phyloP scores from a whole-genome alignment of 2,797 vertebrate genomes.

The Darevskia nairensis region DNA sequence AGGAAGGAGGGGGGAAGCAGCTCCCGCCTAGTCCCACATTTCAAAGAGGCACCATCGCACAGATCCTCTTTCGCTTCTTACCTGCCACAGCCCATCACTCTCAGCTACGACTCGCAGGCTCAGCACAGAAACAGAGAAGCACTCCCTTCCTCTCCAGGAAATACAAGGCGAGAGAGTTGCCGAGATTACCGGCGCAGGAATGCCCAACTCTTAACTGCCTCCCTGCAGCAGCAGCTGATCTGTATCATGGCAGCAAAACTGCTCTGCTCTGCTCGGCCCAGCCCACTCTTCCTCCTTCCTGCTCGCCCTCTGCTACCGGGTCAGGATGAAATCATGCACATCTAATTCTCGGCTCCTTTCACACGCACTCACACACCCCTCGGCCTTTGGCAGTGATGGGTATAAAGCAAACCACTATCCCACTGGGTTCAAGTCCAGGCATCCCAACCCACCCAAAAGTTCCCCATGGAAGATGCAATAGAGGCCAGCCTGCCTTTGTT shows the following conservation, averaged over 20 bases:
- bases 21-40: background rate
- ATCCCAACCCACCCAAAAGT: background rate
- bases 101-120: background rate
- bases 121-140: background rate
- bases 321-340: background rate
- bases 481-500: background rate
- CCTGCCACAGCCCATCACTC: background rate
- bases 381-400: no score
- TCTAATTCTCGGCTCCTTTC: background rate
- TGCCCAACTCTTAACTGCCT: background rate
- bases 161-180: background rate
- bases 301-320: background rate
- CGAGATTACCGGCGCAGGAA: background rate
- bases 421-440: background rate
- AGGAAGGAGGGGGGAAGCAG: no score
- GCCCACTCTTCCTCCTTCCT: background rate
- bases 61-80: background rate
- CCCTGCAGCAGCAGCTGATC: background rate
- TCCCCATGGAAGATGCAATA: conserved; percentile 17
- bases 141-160: background rate
- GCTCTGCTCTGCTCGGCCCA: background rate
- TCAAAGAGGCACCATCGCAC: no score
- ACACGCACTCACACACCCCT: no score
- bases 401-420: background rate
- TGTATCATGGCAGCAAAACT: background rate